Percentiles rank a stretch among this genome's conserved stretches.
phyloP scores from a whole-genome alignment of 2,797 vertebrate genomes.

The Heliangelus exortis region DNA sequence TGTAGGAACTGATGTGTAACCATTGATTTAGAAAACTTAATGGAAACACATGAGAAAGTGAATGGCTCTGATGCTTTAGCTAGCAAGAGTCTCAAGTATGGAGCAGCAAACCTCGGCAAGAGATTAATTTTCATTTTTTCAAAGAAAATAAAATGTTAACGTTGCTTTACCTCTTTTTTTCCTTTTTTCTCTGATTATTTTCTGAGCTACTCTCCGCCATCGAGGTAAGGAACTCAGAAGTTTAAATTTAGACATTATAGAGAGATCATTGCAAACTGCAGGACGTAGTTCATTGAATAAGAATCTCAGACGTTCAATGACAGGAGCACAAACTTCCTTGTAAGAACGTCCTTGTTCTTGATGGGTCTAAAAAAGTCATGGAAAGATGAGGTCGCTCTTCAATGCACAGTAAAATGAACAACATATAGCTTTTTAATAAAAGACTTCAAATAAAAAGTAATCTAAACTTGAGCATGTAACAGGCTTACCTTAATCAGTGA shows the following conservation, averaged over 20 bases:
- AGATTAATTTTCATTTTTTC: neutral
- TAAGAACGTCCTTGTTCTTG: slow-evolving; percentile 99
- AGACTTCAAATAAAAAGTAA: neutral
- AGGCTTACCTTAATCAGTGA: slow-evolving; percentile 93
- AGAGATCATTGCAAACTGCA: slow-evolving; percentile 95
- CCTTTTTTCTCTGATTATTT: slow-evolving; percentile 93
- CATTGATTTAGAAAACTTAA: neutral
- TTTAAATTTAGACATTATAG: slow-evolving; percentile 94
- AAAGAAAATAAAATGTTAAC: neutral
- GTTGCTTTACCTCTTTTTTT: slow-evolving; percentile 88
- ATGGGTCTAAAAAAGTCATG: slow-evolving; percentile 86
- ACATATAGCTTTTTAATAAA: neutral
- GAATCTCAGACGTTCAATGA: slow-evolving; percentile 95
- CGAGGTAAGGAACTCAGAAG: slow-evolving; percentile 93
- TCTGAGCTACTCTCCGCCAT: slow-evolving; percentile 93
- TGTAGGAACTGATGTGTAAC: neutral
- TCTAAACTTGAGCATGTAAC: neutral
- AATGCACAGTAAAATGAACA: neutral
- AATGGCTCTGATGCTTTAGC: neutral
- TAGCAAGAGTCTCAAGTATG: neutral
- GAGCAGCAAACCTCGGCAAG: neutral
- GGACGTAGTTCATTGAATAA: slow-evolving; percentile 96
- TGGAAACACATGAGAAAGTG: neutral
- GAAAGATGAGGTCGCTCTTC: neutral
- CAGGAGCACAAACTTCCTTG: slow-evolving; percentile 97